Base-by-base conservation (phyloP, 2,113 vertebrate genomes). In the Oxyruncus cristatus region DNA sequence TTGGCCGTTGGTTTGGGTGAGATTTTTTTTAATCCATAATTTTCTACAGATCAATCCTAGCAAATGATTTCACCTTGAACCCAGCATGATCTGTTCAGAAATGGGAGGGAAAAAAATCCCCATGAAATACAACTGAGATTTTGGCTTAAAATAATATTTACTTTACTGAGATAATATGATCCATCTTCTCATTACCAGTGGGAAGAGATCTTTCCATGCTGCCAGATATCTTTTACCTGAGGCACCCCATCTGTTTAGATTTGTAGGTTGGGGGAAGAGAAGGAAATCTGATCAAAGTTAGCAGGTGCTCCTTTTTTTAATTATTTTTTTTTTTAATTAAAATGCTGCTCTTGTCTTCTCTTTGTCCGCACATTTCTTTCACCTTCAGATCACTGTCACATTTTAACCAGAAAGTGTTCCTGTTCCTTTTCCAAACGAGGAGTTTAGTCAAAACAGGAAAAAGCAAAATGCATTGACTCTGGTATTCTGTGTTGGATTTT, bases 191-290 rank as follows among this genome's bases (percentile, higher is more conserved):
- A 74, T 96, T 97, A 88, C 49, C 68, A 95, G 58, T 88, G 88
- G 85, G 93, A 93, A 95, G 66, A 84, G n/a, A 67, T 80, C 63
- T 77, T 68, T 85, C 33, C 62, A 21, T 71, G 70, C 92, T 95
- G 93, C 91, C 95, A 95, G 93, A 53, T 93, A 92, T 58, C 62
- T 95, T 86, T 96, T 83, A 97, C 93, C 92, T 80, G 50, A 84
- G 92, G 94, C 80, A 91, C 96, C 92, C 88, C 93, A 97, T 96
- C 95, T 97, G 96, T 95, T 95, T 96, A 39, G 44, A 86, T 93
- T 88, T 97, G 73, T 74, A 86, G 59, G 71, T 56, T 88, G 77
- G 83, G 79, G 89, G 84, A 83, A 93, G 66, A 68, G 88, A 58
- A 94, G 79, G 95, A 96, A 97, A 96, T 93, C 68, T 90, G 96